Conservation (phyloP, 2,888 invertebrate species). For the Nasonovia ribisnigri region DNA sequence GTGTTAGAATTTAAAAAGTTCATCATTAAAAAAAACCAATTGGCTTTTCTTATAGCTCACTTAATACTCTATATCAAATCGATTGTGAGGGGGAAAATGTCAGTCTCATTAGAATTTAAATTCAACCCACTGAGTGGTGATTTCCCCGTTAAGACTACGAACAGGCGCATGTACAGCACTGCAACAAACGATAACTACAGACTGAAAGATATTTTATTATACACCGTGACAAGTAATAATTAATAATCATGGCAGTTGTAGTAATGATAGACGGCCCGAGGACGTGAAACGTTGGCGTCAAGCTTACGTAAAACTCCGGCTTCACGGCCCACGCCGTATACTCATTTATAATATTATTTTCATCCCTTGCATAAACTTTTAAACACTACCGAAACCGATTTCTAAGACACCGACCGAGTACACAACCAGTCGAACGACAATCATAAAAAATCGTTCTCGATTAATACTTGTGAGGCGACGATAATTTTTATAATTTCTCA, state of each 20-base stretch:
- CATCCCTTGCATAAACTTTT: not conserved
- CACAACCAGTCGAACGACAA: not conserved
- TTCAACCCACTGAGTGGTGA: not conserved
- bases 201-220: not conserved
- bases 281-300: not conserved
- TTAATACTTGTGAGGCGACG: not conserved
- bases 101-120: not conserved
- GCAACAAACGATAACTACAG: too few relatives aligned
- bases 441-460: not conserved
- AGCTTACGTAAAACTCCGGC: not conserved
- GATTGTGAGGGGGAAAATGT: not conserved
- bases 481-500: constrained; percentile 40
- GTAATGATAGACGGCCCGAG: not conserved
- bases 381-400: not conserved
- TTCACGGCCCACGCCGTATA: not conserved
- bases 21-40: not conserved
- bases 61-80: not conserved
- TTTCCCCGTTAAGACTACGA: not conserved
- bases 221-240: not conserved
- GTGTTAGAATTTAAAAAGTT: not conserved
- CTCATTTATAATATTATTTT: not conserved
- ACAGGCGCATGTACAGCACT: not conserved
- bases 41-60: not conserved
- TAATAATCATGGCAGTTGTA: not conserved
- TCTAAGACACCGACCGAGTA: not conserved